Conservation (phyloP, 2,113 vertebrate species). For the Perca fluviatilis region DNA sequence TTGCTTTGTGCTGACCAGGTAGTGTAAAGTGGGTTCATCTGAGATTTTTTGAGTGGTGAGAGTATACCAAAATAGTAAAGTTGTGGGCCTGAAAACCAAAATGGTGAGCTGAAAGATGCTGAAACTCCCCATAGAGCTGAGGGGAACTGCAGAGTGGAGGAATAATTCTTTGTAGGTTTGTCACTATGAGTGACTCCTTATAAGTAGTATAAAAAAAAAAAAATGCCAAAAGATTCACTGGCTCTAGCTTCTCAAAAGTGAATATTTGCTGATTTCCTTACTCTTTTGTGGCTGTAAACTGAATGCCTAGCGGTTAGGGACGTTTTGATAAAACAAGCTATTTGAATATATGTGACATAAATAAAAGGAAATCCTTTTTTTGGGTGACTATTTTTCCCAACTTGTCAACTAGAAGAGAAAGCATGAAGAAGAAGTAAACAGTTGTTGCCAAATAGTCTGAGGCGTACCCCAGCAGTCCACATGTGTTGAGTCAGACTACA, state of each 20-base stretch:
- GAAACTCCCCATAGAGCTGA: no score
- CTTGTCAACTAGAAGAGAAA: background rate
- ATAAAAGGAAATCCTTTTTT: background rate
- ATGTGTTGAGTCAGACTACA: constrained; percentile 17
- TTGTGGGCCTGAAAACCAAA: no score
- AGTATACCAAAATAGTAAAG: background rate
- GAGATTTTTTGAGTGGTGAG: background rate
- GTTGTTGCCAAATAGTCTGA: background rate
- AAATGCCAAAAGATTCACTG: background rate
- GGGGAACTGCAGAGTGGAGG: no score
- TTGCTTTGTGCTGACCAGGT: background rate
- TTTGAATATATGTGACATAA: background rate
- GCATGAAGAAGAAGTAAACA: background rate
- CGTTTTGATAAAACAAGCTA: background rate
- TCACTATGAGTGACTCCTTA: no score
- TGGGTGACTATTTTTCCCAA: background rate
- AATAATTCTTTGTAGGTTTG: no score
- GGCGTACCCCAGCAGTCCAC: background rate
- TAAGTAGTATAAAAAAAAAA: no score
- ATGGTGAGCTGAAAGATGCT: no score
- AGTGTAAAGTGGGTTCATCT: background rate
- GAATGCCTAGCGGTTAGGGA: background rate
- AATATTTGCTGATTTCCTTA: background rate
- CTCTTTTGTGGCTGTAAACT: background rate
- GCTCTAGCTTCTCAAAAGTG: background rate